Evolutionary conservation across 1,140 invertebrate genomes (phyloP), one percentile per base, ranked within the genome.

Genomic region (Nasonia vitripennis): DNA sequence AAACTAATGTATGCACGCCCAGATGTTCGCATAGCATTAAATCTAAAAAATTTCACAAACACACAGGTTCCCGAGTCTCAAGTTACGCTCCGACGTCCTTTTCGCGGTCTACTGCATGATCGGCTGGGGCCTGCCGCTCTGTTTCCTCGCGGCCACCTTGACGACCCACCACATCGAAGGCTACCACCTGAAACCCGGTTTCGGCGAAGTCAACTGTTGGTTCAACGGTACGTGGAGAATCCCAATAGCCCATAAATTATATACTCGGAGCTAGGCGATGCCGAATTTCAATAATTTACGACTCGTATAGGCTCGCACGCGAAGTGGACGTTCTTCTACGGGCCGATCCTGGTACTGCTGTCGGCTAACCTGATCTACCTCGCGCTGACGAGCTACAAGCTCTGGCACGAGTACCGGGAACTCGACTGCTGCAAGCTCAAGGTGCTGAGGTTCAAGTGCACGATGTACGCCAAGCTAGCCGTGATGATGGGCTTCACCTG

Each of bases 401-500:
- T 96, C 55, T 95, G 94, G 94, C 91, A 91, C 34, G 90, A 94
- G 23, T 94, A 91, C 5, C 94, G 90, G 83, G 92, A 93, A 80
- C 91, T 93, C 34, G 94, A 92, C 88, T 93, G 94, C n/a, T 92
- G 91, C 55, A 95, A 92, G 73, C 84, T 94, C n/a, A 94, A 94
- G 86, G 93, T 93, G 2, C 89, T 95, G 20, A 94, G 94, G 89
- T 94, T 94, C 87, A 95, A 94, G 87, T 95, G 95, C 85, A 88
- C 94, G 12, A 89, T 96, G 20, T 96, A 95, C 78, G 88, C 96
- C 0, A 96, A 96, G 89, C 91, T 97, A 31, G 95, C 96, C 86
- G 88, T 96, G 2, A 94, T 96, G 0, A 96, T 96, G 95, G 96
- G 96, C 6, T 92, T 96, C 20, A 95, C 95, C 0, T 96, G 96